phyloP scores from a whole-genome alignment of 1,140 invertebrate genomes.

The Zaprionus davidi region DNA sequence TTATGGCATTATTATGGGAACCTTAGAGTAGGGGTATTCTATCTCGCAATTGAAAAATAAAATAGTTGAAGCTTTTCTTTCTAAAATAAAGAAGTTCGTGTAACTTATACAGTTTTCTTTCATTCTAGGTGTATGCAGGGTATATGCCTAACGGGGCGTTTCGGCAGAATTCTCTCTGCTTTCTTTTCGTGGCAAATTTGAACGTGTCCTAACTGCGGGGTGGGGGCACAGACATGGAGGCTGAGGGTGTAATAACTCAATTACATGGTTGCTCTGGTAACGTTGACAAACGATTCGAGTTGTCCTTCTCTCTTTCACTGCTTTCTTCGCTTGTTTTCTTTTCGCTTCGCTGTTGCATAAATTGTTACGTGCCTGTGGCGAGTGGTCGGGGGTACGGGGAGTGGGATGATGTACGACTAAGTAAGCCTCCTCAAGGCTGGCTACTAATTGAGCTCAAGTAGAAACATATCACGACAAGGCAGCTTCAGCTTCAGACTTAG shows the following conservation, averaged over 20 bases:
- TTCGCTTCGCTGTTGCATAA: constrained; percentile 29
- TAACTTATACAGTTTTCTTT: too few species aligned
- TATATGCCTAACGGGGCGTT: background rate
- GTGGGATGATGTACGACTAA: background rate
- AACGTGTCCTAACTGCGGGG: background rate
- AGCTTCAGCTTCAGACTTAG: background rate
- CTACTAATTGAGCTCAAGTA: constrained; percentile 42
- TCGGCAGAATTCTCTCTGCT: background rate
- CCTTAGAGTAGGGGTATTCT: background rate
- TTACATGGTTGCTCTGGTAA: constrained; percentile 67
- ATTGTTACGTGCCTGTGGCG: constrained; percentile 12
- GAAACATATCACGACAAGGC: constrained; percentile 28
- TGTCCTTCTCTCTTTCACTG: constrained; percentile 6
- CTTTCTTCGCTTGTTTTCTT: constrained; percentile 26
- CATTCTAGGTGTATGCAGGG: background rate
- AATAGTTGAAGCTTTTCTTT: background rate
- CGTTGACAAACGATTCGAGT: constrained; percentile 52
- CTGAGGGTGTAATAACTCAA: constrained; percentile 70
- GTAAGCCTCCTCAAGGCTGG: constrained; percentile 27
- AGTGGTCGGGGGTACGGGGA: background rate
- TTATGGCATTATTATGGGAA: background rate
- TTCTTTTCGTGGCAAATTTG: constrained; percentile 47
- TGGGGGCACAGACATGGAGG: background rate
- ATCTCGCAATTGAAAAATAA: background rate
- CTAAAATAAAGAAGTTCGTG: background rate